Percentiles rank a stretch among this genome's conserved stretches.
Evolutionary conservation across 2,113 vertebrate genomes (phyloP).

Genomic region (Columba janthina): DNA sequence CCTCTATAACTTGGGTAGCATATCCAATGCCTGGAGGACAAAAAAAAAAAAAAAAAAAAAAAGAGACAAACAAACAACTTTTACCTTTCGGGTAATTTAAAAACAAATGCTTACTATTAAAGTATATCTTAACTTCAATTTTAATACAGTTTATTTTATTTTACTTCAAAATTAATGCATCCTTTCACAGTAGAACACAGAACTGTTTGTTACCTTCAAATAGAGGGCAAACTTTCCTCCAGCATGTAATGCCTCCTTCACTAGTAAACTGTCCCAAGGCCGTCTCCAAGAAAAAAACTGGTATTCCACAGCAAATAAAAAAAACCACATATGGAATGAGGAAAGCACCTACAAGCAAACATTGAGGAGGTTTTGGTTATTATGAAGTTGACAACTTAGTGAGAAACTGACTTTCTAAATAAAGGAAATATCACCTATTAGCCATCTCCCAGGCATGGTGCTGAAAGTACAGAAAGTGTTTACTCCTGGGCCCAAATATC

Average conservation of each 20-base stretch:
- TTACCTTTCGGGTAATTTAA: neutral
- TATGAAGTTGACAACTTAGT: neutral
- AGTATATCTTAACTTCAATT: neutral
- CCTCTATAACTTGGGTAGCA: conserved; percentile 97
- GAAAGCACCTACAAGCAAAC: conserved; percentile 86
- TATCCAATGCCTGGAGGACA: conserved; percentile 91
- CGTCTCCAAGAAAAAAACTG: conserved; percentile 97
- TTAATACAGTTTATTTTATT: neutral
- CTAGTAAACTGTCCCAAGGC: conserved; percentile 97
- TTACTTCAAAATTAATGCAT: neutral
- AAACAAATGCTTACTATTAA: neutral
- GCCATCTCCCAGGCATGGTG: neutral
- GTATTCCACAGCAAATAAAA: conserved; percentile 98
- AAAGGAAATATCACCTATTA: neutral
- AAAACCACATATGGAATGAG: conserved; percentile 98
- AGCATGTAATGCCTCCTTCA: conserved; percentile 98
- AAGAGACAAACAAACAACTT: neutral
- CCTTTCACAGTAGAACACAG: neutral
- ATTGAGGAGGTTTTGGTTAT: neutral
- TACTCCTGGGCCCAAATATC: neutral
- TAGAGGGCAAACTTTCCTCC: conserved; percentile 95
- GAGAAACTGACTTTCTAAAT: neutral
- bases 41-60: neutral
- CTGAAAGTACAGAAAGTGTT: neutral
- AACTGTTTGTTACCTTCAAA: conserved; percentile 87